Evolutionary conservation across 2,797 vertebrate genomes (phyloP).

Genomic region (Tokudaia tokunoshimensis): DNA sequence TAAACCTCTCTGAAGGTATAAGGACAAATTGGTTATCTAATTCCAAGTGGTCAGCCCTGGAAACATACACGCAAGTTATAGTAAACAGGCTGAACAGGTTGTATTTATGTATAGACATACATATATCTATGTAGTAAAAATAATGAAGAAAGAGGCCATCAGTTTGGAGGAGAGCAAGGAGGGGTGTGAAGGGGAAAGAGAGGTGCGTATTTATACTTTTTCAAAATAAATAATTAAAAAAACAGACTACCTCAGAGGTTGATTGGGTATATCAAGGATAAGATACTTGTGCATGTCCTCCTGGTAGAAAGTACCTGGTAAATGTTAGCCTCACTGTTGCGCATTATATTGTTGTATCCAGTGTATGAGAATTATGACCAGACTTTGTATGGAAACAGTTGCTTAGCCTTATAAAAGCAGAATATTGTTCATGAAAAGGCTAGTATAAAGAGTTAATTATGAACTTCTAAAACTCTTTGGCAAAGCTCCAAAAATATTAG

Average conservation of each 20-base stretch:
- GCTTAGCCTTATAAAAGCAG: neutral
- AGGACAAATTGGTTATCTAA: neutral
- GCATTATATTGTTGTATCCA: neutral
- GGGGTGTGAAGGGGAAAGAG: neutral
- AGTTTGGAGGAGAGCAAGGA: neutral
- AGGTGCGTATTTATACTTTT: neutral
- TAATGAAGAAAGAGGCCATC: neutral
- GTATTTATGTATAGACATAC: neutral
- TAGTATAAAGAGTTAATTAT: slow-evolving; percentile 8
- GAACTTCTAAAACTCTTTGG: neutral
- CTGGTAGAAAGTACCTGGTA: neutral
- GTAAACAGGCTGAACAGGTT: neutral
- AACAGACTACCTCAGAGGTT: neutral
- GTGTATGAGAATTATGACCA: neutral
- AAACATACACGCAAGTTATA: neutral
- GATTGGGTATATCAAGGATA: neutral
- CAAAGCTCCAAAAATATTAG: neutral
- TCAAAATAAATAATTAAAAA: neutral
- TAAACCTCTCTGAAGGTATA: too few relatives aligned
- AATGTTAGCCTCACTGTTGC: neutral
- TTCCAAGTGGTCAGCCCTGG: neutral
- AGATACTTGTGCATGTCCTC: neutral
- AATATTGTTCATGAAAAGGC: neutral
- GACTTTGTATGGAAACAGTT: neutral
- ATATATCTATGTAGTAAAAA: neutral